Evolutionary conservation across 2,888 invertebrate species (phyloP), one percentile per base, ranked within the genome.

Genomic region (Baronia brevicornis): DNA sequence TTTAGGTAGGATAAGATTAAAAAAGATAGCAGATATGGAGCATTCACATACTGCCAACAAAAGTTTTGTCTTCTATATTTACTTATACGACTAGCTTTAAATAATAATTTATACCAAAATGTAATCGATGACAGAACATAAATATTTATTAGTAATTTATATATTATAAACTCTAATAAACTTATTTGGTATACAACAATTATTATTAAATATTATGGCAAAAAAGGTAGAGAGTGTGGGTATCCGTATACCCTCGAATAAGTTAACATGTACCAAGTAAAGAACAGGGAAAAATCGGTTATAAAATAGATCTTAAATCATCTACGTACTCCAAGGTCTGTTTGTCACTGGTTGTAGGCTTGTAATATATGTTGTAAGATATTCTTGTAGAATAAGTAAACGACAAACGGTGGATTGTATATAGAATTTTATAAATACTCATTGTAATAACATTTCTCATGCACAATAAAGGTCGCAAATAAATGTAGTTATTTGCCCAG

Each of bases 321-420:
- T 22, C 5, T 31, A 23, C 14, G 10, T 23, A 36, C 30, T 27
- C 13, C 29, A 35, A 26, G 17, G 30, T 26, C n/a, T n/a, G 29
- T 26, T 25, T 26, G 14, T 28, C 10, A 9, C n/a, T 5, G 14
- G 13, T 27, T 14, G 23, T 28, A 30, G 19, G 21, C n/a, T 28
- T 34, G 35, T 36, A 32, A 28, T 23, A 17, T 38, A 33, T 36
- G 19, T 37, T 34, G 31, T 36, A 37, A 37, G 39, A 39, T 42
- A 43, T 41, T 28, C 34, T 38, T 39, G 31, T 39, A 39, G 21
- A 30, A 24, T 34, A 27, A 39, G 23, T 17, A 24, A 15, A 22
- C 13, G 22, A n/a, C 9, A 26, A 41, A 30, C 4, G 24, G 14
- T 10, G 6, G 6, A 5, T 6, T 15, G 21, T 26, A 5, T n/a